Base-by-base conservation (phyloP, 1,140 invertebrate genomes). In the Chelonus insularis region DNA sequence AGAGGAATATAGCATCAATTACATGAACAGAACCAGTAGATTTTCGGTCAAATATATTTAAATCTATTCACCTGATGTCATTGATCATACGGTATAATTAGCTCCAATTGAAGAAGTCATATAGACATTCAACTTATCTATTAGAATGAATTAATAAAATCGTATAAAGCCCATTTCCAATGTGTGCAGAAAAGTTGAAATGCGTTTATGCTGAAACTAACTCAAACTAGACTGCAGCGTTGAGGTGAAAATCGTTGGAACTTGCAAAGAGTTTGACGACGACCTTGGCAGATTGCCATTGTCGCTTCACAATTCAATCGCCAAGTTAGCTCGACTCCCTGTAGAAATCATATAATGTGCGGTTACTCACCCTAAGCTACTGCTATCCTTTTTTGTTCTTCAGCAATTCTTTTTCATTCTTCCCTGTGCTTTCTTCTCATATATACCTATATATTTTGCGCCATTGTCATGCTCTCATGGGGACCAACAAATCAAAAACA, bases 271-370 rank as follows among this genome's bases (percentile, higher is more conserved):
- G 70, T 65, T 59, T 63, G 41, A 43, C 41, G 41, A 43, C 41
- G 41, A 43, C 50, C 48, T 63, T 78, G 76, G 75, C 76, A 75
- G 71, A 78, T 78, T 77, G 77, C 77, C 74, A 79, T 79, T 78
- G 74, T 78, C 74, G 73, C 74, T 71, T 71, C 71, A 77, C 76
- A 78, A 78, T 79, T 78, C 77, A 79, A 79, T 79, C 72, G 76
- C 71, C 62, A 79, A 78, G 76, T 78, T 78, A 78, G 72, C 75
- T 74, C 65, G 68, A 21, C 25, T 78, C 77, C 75, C 77, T 75
- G 73, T 73, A 79, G 77, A 79, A 79, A 79, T 79, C 77, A 79
- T 76, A 78, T 79, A 79, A 79, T 78, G 75, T 79, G 73, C 73
- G 77, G 75, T 77, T 77, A 74, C 69, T 70, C 70, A 67, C 64